Evolutionary conservation across 1,140 invertebrate species (phyloP).

Genomic region (Plectus sambesii): DNA sequence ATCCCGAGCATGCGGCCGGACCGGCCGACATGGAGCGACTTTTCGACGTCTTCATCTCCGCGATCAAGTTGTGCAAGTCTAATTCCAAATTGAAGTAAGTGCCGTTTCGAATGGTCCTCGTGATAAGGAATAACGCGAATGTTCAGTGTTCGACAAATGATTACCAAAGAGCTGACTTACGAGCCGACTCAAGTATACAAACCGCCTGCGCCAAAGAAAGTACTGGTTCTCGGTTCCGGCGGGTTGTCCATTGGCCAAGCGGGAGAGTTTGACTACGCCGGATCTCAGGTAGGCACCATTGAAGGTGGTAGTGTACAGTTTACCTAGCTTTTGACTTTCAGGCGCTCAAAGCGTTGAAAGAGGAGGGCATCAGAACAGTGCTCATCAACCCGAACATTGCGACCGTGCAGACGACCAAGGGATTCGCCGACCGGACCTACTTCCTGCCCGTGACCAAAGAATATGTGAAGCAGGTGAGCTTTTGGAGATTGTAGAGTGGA

Average conservation of each 20-base stretch:
- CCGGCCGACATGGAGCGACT: constrained; percentile 86
- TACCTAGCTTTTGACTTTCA: constrained; percentile 49
- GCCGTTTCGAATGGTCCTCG: no score
- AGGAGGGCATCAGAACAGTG: constrained; percentile 84
- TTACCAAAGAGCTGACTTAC: constrained; percentile 28
- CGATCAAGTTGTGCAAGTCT: constrained; percentile 51
- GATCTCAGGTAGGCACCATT: constrained; percentile 52
- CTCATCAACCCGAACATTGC: constrained; percentile 98
- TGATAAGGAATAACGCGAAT: no score
- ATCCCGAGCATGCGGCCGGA: constrained; percentile 92
- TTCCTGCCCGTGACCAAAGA: constrained; percentile 85
- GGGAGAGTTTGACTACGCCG: constrained; percentile 78
- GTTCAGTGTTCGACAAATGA: constrained; percentile 36
- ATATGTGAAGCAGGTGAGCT: constrained; percentile 77
- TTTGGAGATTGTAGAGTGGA: no score
- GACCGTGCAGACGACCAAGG: constrained; percentile 96
- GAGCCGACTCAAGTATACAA: constrained; percentile 21
- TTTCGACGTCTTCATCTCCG: constrained; percentile 85
- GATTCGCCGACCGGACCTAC: constrained; percentile 93
- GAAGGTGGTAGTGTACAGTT: neutral
- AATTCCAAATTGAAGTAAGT: no score
- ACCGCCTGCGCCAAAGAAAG: constrained; percentile 58
- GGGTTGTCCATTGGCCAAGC: constrained; percentile 97
- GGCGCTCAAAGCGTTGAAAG: constrained; percentile 89
- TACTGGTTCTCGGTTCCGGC: constrained; percentile 92